Evolutionary conservation across 1,140 invertebrate species (phyloP), one percentile per base, ranked within the genome.

Genomic region (Coptotermes formosanus): DNA sequence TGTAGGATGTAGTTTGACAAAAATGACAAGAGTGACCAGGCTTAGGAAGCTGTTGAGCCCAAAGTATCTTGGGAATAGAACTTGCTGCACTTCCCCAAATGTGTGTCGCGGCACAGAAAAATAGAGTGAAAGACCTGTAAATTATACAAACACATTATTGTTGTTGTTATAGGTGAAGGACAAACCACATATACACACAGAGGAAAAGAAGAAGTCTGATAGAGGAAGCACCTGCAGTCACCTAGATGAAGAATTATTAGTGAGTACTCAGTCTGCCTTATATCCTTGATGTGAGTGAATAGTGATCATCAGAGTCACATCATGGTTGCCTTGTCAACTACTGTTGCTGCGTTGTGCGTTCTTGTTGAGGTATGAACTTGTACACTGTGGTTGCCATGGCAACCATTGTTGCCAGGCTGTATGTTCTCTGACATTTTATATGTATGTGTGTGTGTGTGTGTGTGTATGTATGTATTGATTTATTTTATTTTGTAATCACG

Each of bases 11-110:
- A 93, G 92, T 88, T 93, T 93, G 3, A 93, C 91, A 89, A 94
- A 96, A 25, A 94, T 93, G 4, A 96, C 91, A 16, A 97, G 92
- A 11, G 95, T 96, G 16, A 94, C 92, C 21, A 96, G 92, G 89
- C 95, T 96, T 25, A 97, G 91, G 86, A 94, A 89, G 0, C 95
- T 93, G 89, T 97, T 97, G 82, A 96, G 91, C 11, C 95, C 93
- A 90, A 97, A 97, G 90, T 97, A 97, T 88, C 95, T 94, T 9
- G 96, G 96, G 90, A 97, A 97, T n/a, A 97, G 90, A 25, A 96
- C 94, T 86, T 95, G 94, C 90, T 97, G 96, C 11, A 97, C 95
- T 88, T 94, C 93, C 0, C 96, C 96, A 90, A 97, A 97, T 64
- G 94, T 94, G 88, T 97, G 96, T 30, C 96, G 93, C 0, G 96